Base-by-base conservation (phyloP, 2,797 vertebrate species). In the Sphenopsis melanotis region DNA sequence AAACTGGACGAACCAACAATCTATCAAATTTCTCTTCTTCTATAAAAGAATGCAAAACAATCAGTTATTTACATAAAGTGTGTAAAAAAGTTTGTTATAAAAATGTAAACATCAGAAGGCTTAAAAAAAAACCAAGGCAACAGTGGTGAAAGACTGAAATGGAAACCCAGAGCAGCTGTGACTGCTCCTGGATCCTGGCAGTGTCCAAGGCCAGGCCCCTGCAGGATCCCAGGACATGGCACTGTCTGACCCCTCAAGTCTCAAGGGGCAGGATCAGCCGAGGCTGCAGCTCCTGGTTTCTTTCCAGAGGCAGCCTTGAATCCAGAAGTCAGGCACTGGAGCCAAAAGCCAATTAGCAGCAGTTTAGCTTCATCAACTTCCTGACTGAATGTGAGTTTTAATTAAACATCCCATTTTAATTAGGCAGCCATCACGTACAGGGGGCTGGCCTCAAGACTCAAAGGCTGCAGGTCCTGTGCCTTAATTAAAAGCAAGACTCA, bases 331-430 rank as follows among this genome's bases (percentile, higher is more conserved):
- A 91, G 44, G 72, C 52, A 42, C 39, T 47, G 64, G 59, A 89
- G 55, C 81, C 11, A 13, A 71, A 86, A 89, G 86, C 90, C 94
- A 89, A 66, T 95, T 92, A 77, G 37, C 71, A 87, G 68, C 65
- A 70, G 87, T 83, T 94, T 53, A 92, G 71, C 91, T 80, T 77
- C 87, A 74, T 83, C 95, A 92, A 1, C 94, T 83, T 95, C 52
- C 82, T 80, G 83, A 32, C 49, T 63, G 82, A 80, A 70, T 49
- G 27, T 53, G 49, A 52, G 60, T 70, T 85, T 74, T 96, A 94
- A 96, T 96, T 95, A 91, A 94, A 92, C 78, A 64, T 77, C 93
- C 87, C 34, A 1, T 85, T 93, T 69, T 94, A 94, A 93, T 96
- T 93, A 96, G 87, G 30, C 70, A 63, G 71, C 78, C 77, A 20